A percentile compares a stretch with the other conserved stretches of the same genome.
Conservation (phyloP, 2,888 invertebrate species). For the Tribolium freemani region DNA sequence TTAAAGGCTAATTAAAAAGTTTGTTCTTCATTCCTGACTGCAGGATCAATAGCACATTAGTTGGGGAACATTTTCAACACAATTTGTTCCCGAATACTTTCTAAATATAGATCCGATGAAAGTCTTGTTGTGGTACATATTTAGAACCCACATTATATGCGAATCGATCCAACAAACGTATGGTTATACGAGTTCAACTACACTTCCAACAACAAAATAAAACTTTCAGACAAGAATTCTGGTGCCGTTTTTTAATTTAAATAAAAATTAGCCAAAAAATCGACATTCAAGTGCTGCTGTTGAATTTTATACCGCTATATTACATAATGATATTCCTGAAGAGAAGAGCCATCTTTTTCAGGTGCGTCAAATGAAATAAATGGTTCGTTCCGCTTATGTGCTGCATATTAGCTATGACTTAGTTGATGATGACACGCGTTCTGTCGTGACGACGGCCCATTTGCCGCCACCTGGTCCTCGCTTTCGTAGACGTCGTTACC, state of each 20-base stretch:
- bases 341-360: conserved; percentile 6
- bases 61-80: not conserved
- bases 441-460: conserved; percentile 48
- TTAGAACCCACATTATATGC: not conserved
- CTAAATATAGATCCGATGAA: not conserved
- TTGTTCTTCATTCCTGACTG: not conserved
- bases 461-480: conserved; percentile 36
- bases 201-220: not conserved
- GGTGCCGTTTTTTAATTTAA: no score
- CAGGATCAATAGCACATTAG: not conserved
- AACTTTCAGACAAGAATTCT: no score
- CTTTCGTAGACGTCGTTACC: conserved; percentile 25
- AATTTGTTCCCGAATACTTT: not conserved
- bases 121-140: not conserved
- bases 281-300: no score
- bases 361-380: conserved; percentile 28
- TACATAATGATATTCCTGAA: not conserved
- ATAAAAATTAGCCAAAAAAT: no score
- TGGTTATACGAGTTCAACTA: not conserved
- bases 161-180: not conserved
- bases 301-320: no score
- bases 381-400: conserved; percentile 28
- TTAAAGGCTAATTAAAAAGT: not conserved
- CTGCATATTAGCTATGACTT: conserved; percentile 47
- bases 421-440: conserved; percentile 47